phyloP scores from a whole-genome alignment of 2,113 vertebrate genomes.

The Nerophis lumbriciformis region DNA sequence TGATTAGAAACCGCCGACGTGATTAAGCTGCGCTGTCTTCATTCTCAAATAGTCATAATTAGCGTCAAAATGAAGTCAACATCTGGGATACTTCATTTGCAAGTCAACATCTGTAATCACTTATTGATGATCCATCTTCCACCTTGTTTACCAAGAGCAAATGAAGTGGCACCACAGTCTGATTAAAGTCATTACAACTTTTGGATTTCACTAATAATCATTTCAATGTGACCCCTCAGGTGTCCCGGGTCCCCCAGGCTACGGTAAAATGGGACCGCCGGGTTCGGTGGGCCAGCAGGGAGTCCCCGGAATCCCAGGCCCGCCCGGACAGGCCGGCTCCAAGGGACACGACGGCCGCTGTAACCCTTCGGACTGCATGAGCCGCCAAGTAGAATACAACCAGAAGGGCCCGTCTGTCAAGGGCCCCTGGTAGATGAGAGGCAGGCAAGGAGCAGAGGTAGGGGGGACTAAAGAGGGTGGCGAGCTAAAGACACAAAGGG shows the following conservation, averaged over 20 bases:
- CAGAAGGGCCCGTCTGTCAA: conserved; percentile 82
- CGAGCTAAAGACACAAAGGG: conserved; percentile 31
- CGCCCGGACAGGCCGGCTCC: conserved; percentile 74
- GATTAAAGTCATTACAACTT: neutral
- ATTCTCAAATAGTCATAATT: conserved; percentile 8
- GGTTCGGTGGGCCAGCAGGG: conserved; percentile 91
- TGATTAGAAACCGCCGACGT: conserved; percentile 17
- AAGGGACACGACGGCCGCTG: conserved; percentile 86
- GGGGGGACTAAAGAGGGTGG: conserved; percentile 32
- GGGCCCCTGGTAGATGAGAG: conserved; percentile 77
- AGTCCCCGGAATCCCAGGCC: conserved; percentile 86
- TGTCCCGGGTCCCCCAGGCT: conserved; percentile 85
- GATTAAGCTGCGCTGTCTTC: conserved; percentile 6
- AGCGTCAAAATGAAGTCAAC: conserved; percentile 5
- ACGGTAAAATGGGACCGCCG: conserved; percentile 87
- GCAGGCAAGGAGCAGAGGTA: conserved; percentile 2
- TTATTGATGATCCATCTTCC: conserved; percentile 1
- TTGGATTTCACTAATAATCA: neutral
- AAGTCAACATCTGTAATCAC: conserved; percentile 18
- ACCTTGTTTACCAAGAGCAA: neutral
- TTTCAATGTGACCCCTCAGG: conserved; percentile 60
- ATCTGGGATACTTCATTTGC: conserved; percentile 19
- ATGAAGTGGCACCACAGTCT: neutral
- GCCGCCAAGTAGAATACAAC: conserved; percentile 81
- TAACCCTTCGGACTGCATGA: conserved; percentile 85